Evolutionary conservation across 2,797 vertebrate genomes (phyloP), one percentile per base, ranked within the genome.

Genomic region (Acanthurus tractus): DNA sequence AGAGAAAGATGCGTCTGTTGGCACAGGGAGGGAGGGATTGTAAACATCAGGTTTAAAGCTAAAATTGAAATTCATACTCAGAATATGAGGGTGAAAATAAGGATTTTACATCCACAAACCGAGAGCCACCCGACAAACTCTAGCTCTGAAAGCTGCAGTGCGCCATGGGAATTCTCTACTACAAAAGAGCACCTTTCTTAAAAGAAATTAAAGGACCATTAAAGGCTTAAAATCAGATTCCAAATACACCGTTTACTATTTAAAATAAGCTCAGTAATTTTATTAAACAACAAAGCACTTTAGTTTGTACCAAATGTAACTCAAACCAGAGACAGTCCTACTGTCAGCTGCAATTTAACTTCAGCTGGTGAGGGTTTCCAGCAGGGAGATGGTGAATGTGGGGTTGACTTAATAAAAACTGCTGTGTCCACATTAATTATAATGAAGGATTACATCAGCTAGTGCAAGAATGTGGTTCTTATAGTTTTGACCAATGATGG

Each of bases 1-100:
- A 77, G 96, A 93, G 89, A 95, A 96, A 49, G 95, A 95, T 0
- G 90, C 45, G 20, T 96, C 98, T 99, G 84, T 38, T 10, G 49
- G 49, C 68, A 63, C 23, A 80, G 20, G 49, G 36, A 62, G n/a
- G 63, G 15, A 23, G 25, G 10, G 8, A 40, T 0, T 17, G 3
- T 52, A 20, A 66, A 29, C 42, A 42, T 25, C 9, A 15, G 8
- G 53, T 53, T 77, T 45, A 44, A 50, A 52, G 22, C n/a, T 34
- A 3, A 2, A 44, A 8, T 6, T 52, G 10, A 34, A 53, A 64
- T 17, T 0, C 6, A 25, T 29, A 12, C 29, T 3, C 20, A 13
- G 8, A 34, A 22, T 17, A 34, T 50, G 2, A 70, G 11, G 48
- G 20, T 14, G 7, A 25, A 38, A 45, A 6, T 20, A 44, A 50